These are phyloP conservation scores for Tribolium castaneum DNA, from an alignment of 1,140 invertebrate species.

Conservation along the genomic window DNA sequence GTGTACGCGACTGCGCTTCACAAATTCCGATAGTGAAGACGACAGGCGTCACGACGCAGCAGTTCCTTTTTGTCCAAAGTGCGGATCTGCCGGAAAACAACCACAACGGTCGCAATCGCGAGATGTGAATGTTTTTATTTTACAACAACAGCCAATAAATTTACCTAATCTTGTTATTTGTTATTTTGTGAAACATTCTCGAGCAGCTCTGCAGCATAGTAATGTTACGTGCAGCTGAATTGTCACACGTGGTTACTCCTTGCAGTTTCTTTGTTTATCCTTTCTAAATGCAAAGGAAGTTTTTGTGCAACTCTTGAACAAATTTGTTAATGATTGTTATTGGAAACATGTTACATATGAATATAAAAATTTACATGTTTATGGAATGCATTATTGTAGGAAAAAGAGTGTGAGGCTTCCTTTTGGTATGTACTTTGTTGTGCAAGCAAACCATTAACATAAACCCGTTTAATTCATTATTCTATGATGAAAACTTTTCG, in stretches of 20 bases:
- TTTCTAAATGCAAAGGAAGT: no score
- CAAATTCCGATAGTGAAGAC: conserved; percentile 40
- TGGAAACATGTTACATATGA: no score
- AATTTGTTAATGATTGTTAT: no score
- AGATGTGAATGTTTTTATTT: neutral
- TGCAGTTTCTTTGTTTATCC: neutral
- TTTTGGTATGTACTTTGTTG: no score
- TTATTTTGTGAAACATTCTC: neutral
- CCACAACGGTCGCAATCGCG: neutral
- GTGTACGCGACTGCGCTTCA: conserved; percentile 31
- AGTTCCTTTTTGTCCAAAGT: conserved; percentile 37
- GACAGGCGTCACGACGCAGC: conserved; percentile 38
- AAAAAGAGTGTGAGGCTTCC: no score
- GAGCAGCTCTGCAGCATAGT: neutral
- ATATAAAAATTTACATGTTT: no score
- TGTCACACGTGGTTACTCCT: conserved; percentile 9
- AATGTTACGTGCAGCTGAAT: neutral
- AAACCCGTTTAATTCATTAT: no score
- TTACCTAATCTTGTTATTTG: neutral
- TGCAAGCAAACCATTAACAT: no score
- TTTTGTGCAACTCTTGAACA: no score
- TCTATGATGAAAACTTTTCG: no score
- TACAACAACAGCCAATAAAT: neutral
- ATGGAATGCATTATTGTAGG: no score
- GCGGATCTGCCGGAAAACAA: conserved; percentile 6